Evolutionary conservation across 2,888 invertebrate genomes (phyloP).

Genomic region (Drosophila paramelanica): DNA sequence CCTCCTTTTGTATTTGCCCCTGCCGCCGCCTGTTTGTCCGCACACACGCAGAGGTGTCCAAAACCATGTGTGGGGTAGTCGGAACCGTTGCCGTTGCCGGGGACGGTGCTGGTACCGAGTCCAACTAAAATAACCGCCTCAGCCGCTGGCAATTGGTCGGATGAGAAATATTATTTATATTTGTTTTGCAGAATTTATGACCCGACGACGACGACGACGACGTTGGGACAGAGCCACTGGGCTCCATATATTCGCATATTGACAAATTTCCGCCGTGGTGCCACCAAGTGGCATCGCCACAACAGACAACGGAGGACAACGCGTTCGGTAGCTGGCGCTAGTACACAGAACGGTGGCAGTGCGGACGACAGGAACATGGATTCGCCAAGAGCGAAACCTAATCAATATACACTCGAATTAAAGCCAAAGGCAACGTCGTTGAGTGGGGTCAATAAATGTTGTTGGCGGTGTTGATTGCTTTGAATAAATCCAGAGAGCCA

Average conservation of each 20-base stretch:
- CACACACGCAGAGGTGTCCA: slow-evolving; percentile 54
- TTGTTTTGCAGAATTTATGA: slow-evolving; percentile 72
- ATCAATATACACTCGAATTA: slow-evolving; percentile 74
- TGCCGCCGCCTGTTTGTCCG: slow-evolving; percentile 20
- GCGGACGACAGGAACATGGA: slow-evolving; percentile 82
- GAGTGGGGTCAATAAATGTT: slow-evolving; percentile 41
- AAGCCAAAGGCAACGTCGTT: slow-evolving; percentile 50
- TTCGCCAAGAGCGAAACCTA: slow-evolving; percentile 76
- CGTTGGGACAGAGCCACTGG: slow-evolving; percentile 25
- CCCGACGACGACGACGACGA: slow-evolving; percentile 26
- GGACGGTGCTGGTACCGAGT: slow-evolving; percentile 6
- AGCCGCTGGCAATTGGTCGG: slow-evolving; percentile 63
- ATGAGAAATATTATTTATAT: slow-evolving; percentile 60
- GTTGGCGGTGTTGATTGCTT: slow-evolving; percentile 72
- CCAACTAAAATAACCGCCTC: slow-evolving; percentile 8
- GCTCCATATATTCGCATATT: slow-evolving; percentile 51
- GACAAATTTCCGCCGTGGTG: slow-evolving; percentile 77
- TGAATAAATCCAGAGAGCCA: slow-evolving; percentile 31
- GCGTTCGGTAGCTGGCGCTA: slow-evolving; percentile 81
- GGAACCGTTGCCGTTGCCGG: slow-evolving; percentile 7
- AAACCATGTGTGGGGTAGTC: slow-evolving; percentile 74
- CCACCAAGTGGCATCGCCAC: neutral
- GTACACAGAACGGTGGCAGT: slow-evolving; percentile 83
- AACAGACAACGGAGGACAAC: slow-evolving; percentile 26
- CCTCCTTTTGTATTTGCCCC: slow-evolving; percentile 71